These are phyloP conservation scores for Epicauta chinensis DNA, from an alignment of 1,140 invertebrate genomes.

Conservation along the genomic window DNA sequence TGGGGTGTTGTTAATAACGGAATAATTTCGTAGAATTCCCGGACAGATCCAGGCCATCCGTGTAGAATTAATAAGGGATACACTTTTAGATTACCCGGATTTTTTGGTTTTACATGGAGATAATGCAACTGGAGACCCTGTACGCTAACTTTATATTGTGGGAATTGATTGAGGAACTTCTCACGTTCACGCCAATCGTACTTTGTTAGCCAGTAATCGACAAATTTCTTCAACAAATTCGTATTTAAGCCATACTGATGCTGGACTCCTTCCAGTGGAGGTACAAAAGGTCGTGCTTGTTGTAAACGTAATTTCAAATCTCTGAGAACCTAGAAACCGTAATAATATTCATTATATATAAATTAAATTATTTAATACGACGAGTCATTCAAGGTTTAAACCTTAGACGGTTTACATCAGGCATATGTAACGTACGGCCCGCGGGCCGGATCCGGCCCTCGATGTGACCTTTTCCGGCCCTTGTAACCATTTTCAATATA, in stretches of 20 bases:
- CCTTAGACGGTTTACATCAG: too few relatives aligned
- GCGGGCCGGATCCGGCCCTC: too few relatives aligned
- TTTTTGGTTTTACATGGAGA: constrained; percentile 57
- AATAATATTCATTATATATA: too few relatives aligned
- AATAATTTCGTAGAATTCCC: constrained; percentile 80
- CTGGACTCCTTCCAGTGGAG: constrained; percentile 58
- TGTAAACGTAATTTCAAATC: constrained; percentile 57
- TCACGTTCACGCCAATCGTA: constrained; percentile 71
- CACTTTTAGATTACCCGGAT: constrained; percentile 50
- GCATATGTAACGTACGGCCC: too few relatives aligned
- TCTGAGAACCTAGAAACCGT: too few relatives aligned
- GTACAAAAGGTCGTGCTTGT: constrained; percentile 47
- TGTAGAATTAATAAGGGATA: constrained; percentile 73
- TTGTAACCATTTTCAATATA: too few relatives aligned
- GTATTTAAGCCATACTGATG: constrained; percentile 77
- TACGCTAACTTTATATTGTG: constrained; percentile 67
- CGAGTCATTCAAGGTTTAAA: too few relatives aligned
- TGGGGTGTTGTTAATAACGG: constrained; percentile 58
- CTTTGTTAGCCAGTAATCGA: constrained; percentile 70
- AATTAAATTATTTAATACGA: too few relatives aligned
- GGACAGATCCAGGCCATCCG: constrained; percentile 86
- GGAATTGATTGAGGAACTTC: constrained; percentile 58
- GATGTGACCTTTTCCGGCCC: too few relatives aligned
- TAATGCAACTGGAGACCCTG: constrained; percentile 72
- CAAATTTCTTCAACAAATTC: constrained; percentile 55